Evolutionary conservation across 2,113 vertebrate species (phyloP).

Genomic region (Trinectes maculatus): DNA sequence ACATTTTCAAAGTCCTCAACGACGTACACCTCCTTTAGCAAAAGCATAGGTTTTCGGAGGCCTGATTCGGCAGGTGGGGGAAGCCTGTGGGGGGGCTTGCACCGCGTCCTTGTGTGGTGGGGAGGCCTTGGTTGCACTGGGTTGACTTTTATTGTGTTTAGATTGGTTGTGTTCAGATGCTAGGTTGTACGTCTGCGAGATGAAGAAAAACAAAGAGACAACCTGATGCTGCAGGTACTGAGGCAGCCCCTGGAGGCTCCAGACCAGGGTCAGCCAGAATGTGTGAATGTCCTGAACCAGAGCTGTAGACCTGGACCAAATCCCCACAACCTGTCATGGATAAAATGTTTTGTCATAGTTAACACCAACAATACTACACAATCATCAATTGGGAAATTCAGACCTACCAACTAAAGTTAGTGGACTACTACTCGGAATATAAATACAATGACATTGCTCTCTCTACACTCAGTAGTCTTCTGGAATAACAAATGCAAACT

Average conservation of each 20-base stretch:
- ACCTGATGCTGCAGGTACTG: constrained; percentile 86
- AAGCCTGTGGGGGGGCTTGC: constrained; percentile 70
- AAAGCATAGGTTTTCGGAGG: not conserved
- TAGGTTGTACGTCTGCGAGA: constrained; percentile 84
- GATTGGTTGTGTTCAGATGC: constrained; percentile 70
- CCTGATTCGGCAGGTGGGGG: not conserved
- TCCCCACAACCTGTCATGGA: constrained; percentile 51
- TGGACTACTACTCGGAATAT: too few relatives aligned
- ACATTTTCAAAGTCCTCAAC: constrained; percentile 4
- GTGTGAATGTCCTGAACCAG: constrained; percentile 84
- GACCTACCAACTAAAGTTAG: too few relatives aligned
- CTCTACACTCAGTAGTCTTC: too few relatives aligned
- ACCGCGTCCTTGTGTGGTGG: constrained; percentile 83
- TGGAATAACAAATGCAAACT: too few relatives aligned
- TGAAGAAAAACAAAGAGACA: constrained; percentile 73
- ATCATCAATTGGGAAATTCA: too few relatives aligned
- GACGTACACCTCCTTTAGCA: not conserved
- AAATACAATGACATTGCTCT: too few relatives aligned
- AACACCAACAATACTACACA: too few relatives aligned
- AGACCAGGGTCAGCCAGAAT: constrained; percentile 77
- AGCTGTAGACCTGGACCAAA: constrained; percentile 44
- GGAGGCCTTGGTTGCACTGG: constrained; percentile 84
- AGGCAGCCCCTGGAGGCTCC: constrained; percentile 82
- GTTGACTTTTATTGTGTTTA: constrained; percentile 71
- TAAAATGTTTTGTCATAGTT: not conserved